phyloP scores from a whole-genome alignment of 2,113 vertebrate species.

The Spheniscus mendiculus region DNA sequence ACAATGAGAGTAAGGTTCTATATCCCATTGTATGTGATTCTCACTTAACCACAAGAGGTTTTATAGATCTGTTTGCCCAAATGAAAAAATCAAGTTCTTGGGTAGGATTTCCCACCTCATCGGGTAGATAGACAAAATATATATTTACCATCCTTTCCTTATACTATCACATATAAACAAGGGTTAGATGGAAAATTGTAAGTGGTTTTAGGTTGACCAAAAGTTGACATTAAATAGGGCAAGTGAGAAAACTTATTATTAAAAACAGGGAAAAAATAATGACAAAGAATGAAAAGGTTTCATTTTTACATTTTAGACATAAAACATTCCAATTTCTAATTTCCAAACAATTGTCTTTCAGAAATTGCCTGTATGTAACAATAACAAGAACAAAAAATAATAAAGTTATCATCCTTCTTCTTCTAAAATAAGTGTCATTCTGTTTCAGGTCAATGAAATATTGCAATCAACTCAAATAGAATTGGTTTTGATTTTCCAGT shows the following conservation, averaged over 20 bases:
- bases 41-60: not conserved
- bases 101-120: not conserved
- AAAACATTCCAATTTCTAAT: not conserved
- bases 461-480: not conserved
- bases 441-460: not conserved
- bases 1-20: not conserved
- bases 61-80: not conserved
- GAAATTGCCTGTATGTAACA: not conserved
- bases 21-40: not conserved
- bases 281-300: not conserved
- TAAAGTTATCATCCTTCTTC: not conserved
- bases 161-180: not conserved
- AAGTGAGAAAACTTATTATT: not conserved
- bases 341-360: not conserved
- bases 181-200: not conserved
- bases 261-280: not conserved
- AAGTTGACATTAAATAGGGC: not conserved
- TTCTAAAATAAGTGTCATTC: not conserved
- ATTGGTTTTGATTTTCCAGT: not conserved
- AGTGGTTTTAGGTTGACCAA: not conserved
- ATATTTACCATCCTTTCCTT: not conserved
- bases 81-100: not conserved
- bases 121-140: not conserved
- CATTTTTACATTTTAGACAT: not conserved
- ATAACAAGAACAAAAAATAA: not conserved